Evolutionary conservation across 1,140 invertebrate species (phyloP).

Genomic region (Cheumatopsyche charites): DNA sequence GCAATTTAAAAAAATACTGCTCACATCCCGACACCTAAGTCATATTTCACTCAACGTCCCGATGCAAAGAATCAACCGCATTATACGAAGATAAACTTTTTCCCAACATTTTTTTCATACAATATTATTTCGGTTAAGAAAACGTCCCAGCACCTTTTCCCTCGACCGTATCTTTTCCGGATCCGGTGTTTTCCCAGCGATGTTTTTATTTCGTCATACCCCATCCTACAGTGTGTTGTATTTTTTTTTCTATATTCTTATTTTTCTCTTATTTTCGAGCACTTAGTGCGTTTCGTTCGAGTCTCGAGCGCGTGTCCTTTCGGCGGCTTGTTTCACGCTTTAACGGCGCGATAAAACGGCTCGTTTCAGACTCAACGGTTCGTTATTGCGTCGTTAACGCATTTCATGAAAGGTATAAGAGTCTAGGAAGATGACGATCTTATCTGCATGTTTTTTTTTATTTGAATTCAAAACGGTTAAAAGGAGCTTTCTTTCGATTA

Average conservation of each 20-base stretch:
- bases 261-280: background rate
- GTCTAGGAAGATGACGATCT: conserved; percentile 12
- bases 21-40: background rate
- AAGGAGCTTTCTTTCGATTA: too few relatives aligned
- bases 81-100: conserved; percentile 14
- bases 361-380: background rate
- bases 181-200: background rate
- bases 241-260: background rate
- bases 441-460: conserved; percentile 16
- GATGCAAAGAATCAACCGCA: background rate
- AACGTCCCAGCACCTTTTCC: background rate
- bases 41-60: background rate
- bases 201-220: background rate
- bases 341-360: conserved; percentile 20
- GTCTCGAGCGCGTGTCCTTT: background rate
- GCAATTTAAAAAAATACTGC: background rate
- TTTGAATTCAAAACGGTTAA: too few relatives aligned
- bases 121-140: background rate
- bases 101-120: background rate
- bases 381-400: conserved; percentile 17
- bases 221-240: too few relatives aligned
- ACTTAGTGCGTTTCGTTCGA: background rate
- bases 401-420: background rate
- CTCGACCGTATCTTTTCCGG: conserved; percentile 9
- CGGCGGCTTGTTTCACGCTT: conserved; percentile 16